phyloP scores from a whole-genome alignment of 2,113 vertebrate species.

The Calyptommatus sinebrachiatus region DNA sequence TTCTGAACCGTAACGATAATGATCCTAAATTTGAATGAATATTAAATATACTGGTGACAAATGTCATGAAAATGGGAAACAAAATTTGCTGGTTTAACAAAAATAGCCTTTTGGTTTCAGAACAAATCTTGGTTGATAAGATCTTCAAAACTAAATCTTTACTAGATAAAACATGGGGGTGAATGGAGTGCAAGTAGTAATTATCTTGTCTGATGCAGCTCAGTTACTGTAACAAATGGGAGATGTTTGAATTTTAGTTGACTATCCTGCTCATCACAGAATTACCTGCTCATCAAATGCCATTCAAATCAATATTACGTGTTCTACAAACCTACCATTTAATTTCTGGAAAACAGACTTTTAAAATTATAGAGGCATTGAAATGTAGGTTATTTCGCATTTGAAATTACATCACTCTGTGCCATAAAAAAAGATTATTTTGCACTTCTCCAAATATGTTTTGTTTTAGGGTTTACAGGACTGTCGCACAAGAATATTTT shows the following conservation, averaged over 20 bases:
- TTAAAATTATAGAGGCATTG: background rate
- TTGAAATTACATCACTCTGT: background rate
- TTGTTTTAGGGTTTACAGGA: background rate
- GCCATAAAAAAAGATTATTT: background rate
- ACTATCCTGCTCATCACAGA: constrained; percentile 5
- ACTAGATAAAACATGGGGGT: background rate
- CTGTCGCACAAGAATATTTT: too few relatives aligned
- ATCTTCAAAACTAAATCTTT: constrained; percentile 9
- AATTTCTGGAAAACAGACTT: constrained; percentile 13
- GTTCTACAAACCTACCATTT: background rate
- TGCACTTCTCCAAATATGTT: background rate
- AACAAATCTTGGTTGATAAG: background rate
- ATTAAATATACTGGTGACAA: too few relatives aligned
- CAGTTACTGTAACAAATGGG: background rate
- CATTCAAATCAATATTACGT: constrained; percentile 26
- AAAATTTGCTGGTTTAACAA: background rate
- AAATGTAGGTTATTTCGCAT: rapidly evolving
- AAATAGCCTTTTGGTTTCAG: background rate
- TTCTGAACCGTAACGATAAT: background rate
- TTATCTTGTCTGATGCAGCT: background rate
- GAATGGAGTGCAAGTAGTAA: background rate
- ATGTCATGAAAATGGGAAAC: background rate
- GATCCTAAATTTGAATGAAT: background rate
- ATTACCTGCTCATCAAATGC: constrained; percentile 13
- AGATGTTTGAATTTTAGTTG: background rate